Evolutionary conservation across 2,113 vertebrate species (phyloP).

Genomic region (Solea senegalensis): DNA sequence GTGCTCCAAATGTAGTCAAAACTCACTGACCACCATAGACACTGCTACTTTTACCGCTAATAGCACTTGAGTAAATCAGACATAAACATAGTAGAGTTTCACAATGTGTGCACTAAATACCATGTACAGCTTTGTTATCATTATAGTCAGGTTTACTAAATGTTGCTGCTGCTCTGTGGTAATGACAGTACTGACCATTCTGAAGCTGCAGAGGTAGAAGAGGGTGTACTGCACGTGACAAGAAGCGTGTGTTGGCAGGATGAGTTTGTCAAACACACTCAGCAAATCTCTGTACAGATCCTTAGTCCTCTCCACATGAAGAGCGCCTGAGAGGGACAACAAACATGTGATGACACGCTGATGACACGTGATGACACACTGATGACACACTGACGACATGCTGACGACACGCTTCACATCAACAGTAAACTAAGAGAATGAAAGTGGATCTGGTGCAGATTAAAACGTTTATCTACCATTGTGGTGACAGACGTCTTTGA

Average conservation of each 20-base stretch:
- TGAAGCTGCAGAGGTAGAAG: conserved; percentile 97
- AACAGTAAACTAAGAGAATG: neutral
- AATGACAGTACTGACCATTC: conserved; percentile 86
- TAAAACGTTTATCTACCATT: conserved; percentile 77
- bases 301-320: conserved; percentile 87
- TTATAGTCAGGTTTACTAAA: too few relatives aligned
- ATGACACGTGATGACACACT: neutral
- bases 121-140: too few relatives aligned
- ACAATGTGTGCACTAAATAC: too few relatives aligned
- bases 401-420: neutral
- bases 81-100: too few relatives aligned
- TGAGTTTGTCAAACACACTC: conserved; percentile 91
- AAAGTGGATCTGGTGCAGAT: neutral
- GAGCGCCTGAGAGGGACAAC: conserved; percentile 73
- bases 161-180: neutral
- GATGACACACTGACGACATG: neutral
- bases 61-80: too few relatives aligned
- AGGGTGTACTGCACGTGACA: conserved; percentile 92
- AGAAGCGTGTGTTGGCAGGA: conserved; percentile 93
- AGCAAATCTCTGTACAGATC: conserved; percentile 90
- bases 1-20: too few relatives aligned
- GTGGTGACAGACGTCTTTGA: conserved; percentile 86
- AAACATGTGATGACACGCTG: neutral
- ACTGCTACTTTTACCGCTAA: too few relatives aligned
- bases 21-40: too few relatives aligned